Percentiles rank a stretch among this genome's conserved stretches.
These are phyloP conservation scores for Narcine bancroftii DNA, from an alignment of 2,113 vertebrate species.

Conservation along the genomic window DNA sequence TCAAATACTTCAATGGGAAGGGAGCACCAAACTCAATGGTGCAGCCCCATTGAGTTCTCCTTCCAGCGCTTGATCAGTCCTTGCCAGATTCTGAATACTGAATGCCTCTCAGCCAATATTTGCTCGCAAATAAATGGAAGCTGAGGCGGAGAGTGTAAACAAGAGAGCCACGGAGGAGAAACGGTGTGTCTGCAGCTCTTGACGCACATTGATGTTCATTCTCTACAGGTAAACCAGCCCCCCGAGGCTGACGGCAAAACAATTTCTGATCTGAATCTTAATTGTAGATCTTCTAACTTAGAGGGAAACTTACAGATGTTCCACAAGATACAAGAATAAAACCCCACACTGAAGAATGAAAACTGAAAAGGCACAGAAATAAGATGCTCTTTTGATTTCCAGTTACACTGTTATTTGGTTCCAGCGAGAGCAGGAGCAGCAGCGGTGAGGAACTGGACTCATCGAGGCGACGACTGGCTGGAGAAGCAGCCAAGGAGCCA, in stretches of 20 bases:
- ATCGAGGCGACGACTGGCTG: too few species aligned
- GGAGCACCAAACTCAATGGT: not conserved
- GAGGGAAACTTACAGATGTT: not conserved
- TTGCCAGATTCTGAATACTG: not conserved
- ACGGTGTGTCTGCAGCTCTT: not conserved
- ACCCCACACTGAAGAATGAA: too few species aligned
- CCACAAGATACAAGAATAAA: not conserved
- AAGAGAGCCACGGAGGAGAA: not conserved
- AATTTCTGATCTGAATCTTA: conserved; percentile 17
- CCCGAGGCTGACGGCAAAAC: not conserved
- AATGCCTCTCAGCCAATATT: not conserved
- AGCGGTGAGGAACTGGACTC: too few species aligned
- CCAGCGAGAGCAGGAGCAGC: too few species aligned
- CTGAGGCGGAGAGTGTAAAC: not conserved
- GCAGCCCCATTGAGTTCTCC: too few species aligned
- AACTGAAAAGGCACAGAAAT: too few species aligned
- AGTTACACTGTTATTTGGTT: too few species aligned
- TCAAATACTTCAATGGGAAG: not conserved
- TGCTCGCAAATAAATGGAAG: not conserved
- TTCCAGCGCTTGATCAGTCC: not conserved
- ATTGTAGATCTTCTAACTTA: not conserved
- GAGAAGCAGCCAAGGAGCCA: too few species aligned
- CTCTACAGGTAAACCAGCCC: not conserved
- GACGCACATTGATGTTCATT: not conserved
- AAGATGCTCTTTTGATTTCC: too few species aligned